Conservation (phyloP, 2,113 vertebrate species). For the Thryonomys swinderianus region DNA sequence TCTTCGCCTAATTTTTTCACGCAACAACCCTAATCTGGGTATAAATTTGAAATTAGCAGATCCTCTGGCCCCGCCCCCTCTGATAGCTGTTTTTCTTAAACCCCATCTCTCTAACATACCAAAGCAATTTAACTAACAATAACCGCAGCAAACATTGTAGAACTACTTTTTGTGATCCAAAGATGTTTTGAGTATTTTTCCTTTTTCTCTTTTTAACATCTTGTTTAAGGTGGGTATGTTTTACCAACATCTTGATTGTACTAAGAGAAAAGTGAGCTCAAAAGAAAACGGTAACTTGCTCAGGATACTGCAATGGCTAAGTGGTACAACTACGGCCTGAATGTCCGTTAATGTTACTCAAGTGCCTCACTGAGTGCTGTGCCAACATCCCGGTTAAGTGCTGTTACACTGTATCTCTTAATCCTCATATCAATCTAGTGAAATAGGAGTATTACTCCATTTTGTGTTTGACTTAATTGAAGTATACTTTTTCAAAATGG, state of each 20-base stretch:
- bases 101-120: not conserved
- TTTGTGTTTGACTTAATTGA: conserved; percentile 12
- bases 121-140: not conserved
- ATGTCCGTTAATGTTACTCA: not conserved
- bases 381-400: not conserved
- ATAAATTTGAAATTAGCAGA: conserved; percentile 51
- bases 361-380: conserved; percentile 15
- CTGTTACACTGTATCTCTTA: not conserved
- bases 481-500: conserved; percentile 31
- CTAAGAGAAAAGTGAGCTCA: not conserved
- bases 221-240: conserved; percentile 10
- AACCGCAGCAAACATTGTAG: not conserved
- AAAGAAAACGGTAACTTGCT: not conserved
- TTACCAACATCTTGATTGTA: not conserved
- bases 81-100: not conserved
- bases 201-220: not conserved
- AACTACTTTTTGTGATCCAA: not conserved
- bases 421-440: not conserved
- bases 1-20: not conserved
- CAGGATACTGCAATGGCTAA: not conserved
- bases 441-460: conserved; percentile 20
- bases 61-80: not conserved
- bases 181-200: not conserved
- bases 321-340: not conserved
- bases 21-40: not conserved